A percentile compares a stretch with the other conserved stretches of the same genome.
Conservation (phyloP, 2,888 invertebrate species). For the Didymodactylos carnosus region DNA sequence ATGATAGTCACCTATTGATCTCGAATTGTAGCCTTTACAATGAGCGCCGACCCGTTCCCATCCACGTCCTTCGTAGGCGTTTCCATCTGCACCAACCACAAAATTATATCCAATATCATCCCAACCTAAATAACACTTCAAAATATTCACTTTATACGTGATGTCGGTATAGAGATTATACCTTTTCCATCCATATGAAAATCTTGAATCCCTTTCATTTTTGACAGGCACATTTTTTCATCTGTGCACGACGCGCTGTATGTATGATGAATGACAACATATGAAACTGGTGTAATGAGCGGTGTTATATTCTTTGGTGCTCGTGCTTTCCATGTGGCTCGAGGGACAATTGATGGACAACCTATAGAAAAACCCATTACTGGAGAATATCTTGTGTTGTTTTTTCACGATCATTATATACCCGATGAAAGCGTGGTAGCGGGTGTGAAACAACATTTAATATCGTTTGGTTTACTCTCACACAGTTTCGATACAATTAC, state of each 20-base stretch:
- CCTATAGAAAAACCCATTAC: too few relatives aligned
- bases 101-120: slow-evolving; percentile 34
- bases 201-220: slow-evolving; percentile 45
- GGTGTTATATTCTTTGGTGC: slow-evolving; percentile 8
- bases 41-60: slow-evolving; percentile 18
- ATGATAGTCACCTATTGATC: slow-evolving; percentile 9
- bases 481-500: too few relatives aligned
- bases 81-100: slow-evolving; percentile 18
- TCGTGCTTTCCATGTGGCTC: slow-evolving; percentile 16
- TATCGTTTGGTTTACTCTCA: too few relatives aligned
- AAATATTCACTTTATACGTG: background rate
- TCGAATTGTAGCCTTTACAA: slow-evolving; percentile 39
- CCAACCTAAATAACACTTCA: slow-evolving; percentile 15
- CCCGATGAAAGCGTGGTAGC: too few relatives aligned
- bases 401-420: too few relatives aligned
- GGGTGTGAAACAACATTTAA: too few relatives aligned
- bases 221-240: slow-evolving; percentile 12
- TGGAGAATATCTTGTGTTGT: too few relatives aligned
- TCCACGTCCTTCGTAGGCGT: slow-evolving; percentile 18
- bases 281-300: slow-evolving; percentile 13
- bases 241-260: slow-evolving; percentile 15
- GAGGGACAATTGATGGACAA: slow-evolving; percentile 3
- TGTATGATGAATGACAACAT: slow-evolving; percentile 18
- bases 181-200: slow-evolving; percentile 48
- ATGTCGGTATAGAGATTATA: slow-evolving; percentile 32